Evolutionary conservation across 2,797 vertebrate species (phyloP), one percentile per base, ranked within the genome.

Genomic region (Pelochelys cantorii): DNA sequence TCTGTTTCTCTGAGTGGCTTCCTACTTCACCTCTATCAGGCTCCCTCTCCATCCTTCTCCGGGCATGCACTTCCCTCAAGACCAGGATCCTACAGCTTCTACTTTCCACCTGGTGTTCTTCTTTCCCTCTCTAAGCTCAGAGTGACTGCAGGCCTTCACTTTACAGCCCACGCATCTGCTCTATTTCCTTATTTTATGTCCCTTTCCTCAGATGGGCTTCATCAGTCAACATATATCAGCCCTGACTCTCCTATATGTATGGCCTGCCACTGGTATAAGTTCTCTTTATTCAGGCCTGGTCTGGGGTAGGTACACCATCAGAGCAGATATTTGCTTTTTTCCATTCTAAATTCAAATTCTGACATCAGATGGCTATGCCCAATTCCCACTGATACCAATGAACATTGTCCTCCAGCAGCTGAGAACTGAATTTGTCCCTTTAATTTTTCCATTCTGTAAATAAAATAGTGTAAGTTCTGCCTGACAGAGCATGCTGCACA

Each of bases 401-500:
- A 74, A 83, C 75, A 81, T n/a, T 81, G 10, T 55, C 7, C 29
- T 92, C 42, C 83, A 22, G 27, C 54, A 54, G 29, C 74, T 90
- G 17, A 2, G 5, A 5, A 81, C 5, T 65, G 9, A 74, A 83
- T 90, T 57, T 8, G 34, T 8, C 79, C 48, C 60, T n/a, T 75
- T 27, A 14, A 86, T 37, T 86, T 42, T 87, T 87, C 59, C 31
- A 22, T 62, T 3, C 3, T 83, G 23, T 25, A 89, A 92, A 77
- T 56, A 83, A 84, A 92, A 83, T 22, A 60, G 59, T 60, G 7
- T 62, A 37, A 90, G 23, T 34, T 86, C 34, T 79, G 8, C 3
- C 22, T 93, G 31, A 79, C 17, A 85, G 53, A 57, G 42, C 87
- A 77, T 79, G 18, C 42, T 78, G 75, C 57, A 79, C 80, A 87